Conservation (phyloP, 1,140 invertebrate species). For the Sarcophaga bullata region DNA sequence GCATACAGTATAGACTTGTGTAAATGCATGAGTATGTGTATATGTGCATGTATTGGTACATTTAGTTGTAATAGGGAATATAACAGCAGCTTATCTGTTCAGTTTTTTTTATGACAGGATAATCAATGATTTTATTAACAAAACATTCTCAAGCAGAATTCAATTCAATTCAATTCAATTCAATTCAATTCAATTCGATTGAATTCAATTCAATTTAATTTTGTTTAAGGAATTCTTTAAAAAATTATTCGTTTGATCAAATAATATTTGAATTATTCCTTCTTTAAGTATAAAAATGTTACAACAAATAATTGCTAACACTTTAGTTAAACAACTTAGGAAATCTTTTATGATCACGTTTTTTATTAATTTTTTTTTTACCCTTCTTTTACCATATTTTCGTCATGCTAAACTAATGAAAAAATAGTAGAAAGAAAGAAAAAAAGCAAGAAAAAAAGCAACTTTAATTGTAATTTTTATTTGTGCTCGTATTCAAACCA, state of each 20-base stretch:
- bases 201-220: no score
- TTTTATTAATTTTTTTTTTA: background rate
- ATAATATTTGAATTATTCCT: background rate
- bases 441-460: background rate
- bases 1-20: background rate
- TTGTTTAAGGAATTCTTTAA: background rate
- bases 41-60: no score
- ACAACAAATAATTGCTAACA: background rate
- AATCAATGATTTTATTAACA: background rate
- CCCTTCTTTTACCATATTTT: background rate
- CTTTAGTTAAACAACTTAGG: background rate
- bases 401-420: background rate
- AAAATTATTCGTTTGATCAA: background rate
- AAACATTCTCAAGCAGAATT: background rate
- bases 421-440: no score
- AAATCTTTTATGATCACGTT: background rate
- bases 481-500: background rate
- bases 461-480: constrained; percentile 16
- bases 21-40: no score
- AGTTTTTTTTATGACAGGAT: background rate
- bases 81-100: background rate
- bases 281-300: background rate
- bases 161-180: background rate
- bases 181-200: background rate
- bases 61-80: background rate